Base-by-base conservation (phyloP, 2,113 vertebrate genomes). In the Rhinolophus sinicus region DNA sequence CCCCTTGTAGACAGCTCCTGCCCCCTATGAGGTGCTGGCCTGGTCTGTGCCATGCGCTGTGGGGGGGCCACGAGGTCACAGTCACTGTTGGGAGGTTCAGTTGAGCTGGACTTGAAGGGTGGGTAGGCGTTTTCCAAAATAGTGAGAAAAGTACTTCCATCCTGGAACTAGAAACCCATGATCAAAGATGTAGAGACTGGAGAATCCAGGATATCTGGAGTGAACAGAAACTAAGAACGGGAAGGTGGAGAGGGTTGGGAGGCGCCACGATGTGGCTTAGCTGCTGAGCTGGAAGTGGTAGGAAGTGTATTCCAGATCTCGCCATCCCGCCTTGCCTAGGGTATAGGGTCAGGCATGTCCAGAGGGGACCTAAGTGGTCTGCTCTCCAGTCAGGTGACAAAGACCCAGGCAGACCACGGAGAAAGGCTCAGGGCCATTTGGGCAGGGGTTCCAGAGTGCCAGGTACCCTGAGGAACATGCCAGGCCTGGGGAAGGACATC, bases 11-110 rank as follows among this genome's bases (percentile, higher is more conserved):
- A 60, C 33, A 16, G 58, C 26, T 58, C 15, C 9, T 4, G 2
- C 26, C 11, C 7, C 5, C 0, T 24, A 40, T 9, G 6, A 28
- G 69, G 8, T n/a, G 4, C 67, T 15, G 0, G 7, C 9, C 5
- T 33, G 47, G 22, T 13, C 19, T 65, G 0, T 22, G 5, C 56
- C 14, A 5, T 6, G 11, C n/a, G 24, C 54, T 28, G 28, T 35
- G 26, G 9, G 67, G 35, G 35, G 35, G 30, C 70, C 35, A 52
- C 64, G 70, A 73, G 73, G 8, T 50, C 22, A 73, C 8, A 4
- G 0, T 4, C 1, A 16, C 2, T 14, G 7, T 9, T 22, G 72
- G 33, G 47, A 44, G 56, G 47, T 3, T 0, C 13, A n/a, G 6
- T 5, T 38, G 26, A 24, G 21, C 30, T 85, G 16, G 5, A 47